These are phyloP conservation scores for Zonotrichia leucophrys DNA, from an alignment of 2,113 vertebrate genomes.

Conservation along the genomic window DNA sequence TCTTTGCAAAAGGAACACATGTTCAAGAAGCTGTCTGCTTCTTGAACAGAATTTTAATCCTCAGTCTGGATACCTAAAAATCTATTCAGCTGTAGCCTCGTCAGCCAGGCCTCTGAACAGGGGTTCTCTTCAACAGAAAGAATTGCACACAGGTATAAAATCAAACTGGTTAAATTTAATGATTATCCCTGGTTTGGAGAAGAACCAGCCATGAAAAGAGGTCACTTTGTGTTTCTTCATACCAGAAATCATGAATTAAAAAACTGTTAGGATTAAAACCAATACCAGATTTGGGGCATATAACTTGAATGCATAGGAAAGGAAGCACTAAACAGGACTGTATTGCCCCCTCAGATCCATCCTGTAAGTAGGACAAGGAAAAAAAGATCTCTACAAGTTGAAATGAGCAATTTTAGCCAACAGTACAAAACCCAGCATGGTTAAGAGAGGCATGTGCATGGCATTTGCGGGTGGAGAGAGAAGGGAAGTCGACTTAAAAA, in stretches of 20 bases:
- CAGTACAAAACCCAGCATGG: background rate
- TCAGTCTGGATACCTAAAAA: background rate
- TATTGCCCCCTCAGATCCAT: background rate
- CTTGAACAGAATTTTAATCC: background rate
- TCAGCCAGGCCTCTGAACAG: background rate
- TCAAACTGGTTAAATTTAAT: background rate
- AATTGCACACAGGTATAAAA: background rate
- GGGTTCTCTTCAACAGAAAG: background rate
- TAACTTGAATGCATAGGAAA: background rate
- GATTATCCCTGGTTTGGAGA: background rate
- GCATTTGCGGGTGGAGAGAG: conserved; percentile 4
- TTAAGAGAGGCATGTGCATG: background rate
- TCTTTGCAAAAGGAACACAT: background rate
- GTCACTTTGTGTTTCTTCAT: background rate
- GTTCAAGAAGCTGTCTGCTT: background rate
- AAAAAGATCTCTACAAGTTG: background rate
- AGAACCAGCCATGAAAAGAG: background rate
- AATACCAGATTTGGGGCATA: background rate
- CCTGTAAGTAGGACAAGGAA: accelerated
- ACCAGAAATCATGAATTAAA: background rate
- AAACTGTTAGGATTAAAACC: background rate
- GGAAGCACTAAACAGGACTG: background rate
- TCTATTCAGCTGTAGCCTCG: background rate
- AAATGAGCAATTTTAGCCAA: background rate
- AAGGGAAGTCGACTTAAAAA: background rate